Conservation (phyloP, 2,113 vertebrate species). For the Sander vitreus region DNA sequence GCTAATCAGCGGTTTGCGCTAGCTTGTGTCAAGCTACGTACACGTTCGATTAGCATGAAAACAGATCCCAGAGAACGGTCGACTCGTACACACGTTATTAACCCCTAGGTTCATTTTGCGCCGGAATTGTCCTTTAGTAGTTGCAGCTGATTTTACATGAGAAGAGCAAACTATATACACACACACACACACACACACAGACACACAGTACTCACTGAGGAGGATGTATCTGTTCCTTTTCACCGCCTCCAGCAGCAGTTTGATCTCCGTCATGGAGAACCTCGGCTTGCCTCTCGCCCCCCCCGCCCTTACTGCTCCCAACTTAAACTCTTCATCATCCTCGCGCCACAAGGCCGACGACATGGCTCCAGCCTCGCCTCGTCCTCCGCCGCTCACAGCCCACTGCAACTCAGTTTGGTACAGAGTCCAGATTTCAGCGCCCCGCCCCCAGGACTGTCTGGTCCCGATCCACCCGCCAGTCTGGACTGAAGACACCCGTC, state of each 20-base stretch:
- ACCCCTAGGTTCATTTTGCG: too few species aligned
- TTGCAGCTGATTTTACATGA: too few species aligned
- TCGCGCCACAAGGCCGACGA: constrained; percentile 60
- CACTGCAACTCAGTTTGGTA: background rate
- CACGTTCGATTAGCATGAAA: too few species aligned
- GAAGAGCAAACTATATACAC: too few species aligned
- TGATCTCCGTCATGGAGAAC: constrained; percentile 75
- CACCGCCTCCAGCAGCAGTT: constrained; percentile 73
- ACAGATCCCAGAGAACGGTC: too few species aligned
- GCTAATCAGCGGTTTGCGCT: too few species aligned
- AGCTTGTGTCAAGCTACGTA: too few species aligned
- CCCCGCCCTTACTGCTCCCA: constrained; percentile 24
- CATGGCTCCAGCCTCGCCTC: constrained; percentile 22
- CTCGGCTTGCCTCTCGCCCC: constrained; percentile 56
- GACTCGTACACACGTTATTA: too few species aligned
- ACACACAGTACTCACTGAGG: constrained; percentile 69
- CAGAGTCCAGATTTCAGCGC: background rate
- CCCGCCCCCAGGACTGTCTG: background rate
- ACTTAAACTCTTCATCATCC: constrained; percentile 46
- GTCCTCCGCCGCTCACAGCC: background rate
- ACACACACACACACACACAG: too few species aligned
- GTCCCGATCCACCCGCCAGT: background rate
- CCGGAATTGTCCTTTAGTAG: too few species aligned
- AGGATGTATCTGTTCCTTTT: constrained; percentile 78
- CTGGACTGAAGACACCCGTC: background rate